Evolutionary conservation across 2,797 vertebrate species (phyloP).

Genomic region (Eulemur albifrons): DNA sequence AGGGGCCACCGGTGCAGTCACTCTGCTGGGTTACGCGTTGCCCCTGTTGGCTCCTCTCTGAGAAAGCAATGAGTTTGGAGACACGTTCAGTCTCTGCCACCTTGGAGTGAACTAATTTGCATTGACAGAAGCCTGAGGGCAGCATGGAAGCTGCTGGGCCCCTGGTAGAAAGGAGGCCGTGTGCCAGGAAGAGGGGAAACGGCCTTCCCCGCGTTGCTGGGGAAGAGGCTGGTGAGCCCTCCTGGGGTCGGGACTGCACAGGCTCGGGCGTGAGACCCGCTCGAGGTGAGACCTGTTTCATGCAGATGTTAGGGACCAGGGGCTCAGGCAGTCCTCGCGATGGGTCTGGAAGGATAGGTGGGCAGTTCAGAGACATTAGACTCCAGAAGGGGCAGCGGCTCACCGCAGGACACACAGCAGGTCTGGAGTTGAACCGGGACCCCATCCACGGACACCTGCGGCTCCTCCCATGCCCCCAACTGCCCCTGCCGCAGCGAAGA

Average conservation of each 20-base stretch:
- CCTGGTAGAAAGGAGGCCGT: neutral
- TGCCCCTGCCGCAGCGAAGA: too few relatives aligned
- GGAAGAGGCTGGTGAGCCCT: too few relatives aligned
- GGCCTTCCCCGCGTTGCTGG: neutral
- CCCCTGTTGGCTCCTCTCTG: neutral
- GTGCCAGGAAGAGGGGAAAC: neutral
- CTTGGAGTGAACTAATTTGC: slow-evolving; percentile 55
- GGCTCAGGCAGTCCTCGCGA: neutral
- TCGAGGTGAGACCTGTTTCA: rapidly evolving
- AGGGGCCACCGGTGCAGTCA: neutral
- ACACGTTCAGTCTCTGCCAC: neutral
- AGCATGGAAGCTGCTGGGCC: slow-evolving; percentile 62
- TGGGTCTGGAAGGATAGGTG: neutral
- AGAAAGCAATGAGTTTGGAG: slow-evolving; percentile 7
- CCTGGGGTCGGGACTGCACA: rapidly evolving
- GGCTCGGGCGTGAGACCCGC: neutral
- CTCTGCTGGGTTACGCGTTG: neutral
- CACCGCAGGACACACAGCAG: neutral
- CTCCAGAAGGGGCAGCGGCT: neutral
- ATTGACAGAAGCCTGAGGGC: slow-evolving; percentile 71
- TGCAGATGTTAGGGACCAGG: neutral
- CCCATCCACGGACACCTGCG: rapidly evolving
- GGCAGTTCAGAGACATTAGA: neutral
- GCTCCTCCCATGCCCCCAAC: rapidly evolving
- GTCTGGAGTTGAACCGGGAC: rapidly evolving